Base-by-base conservation (phyloP, 2,888 invertebrate genomes). In the Disparrhopalites patrizii region DNA sequence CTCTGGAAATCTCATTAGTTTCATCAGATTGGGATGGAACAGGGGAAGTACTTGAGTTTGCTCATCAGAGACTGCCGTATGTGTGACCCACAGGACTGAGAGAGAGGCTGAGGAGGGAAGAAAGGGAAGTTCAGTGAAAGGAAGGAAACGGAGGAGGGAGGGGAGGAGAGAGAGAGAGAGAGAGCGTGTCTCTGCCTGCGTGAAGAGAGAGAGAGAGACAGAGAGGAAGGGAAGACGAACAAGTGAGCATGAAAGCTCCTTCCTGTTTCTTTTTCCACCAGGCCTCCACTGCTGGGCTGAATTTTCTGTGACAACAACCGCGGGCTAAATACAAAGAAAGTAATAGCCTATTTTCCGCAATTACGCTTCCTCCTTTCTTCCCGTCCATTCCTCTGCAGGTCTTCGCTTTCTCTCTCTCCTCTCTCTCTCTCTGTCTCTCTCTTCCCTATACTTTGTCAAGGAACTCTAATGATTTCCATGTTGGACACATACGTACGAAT, bases 1-100 rank as follows among this genome's bases (percentile, higher is more conserved):
- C 18, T 60, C 23, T 13, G 38, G 54, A 72, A 73, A 73, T 72
- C 73, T 73, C 72, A 73, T 73, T 73, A 72, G 72, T 73, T 73
- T 72, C 72, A 71, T 70, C 68, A 72, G 69, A 72, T 57, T 62
- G 54, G 56, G 51, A 28, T 62, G 50, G 40, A 52, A 10, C 10
- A 40, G n/a, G 40, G n/a, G 20, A 2, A 55, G 23, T 4, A 55
- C 54, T 30, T 10, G 25, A 18, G 31, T 13, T 18, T 10, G 50
- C 2, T 20, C 25, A 25, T 20, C 51, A 51, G 15, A 28, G 18
- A n/a, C 10, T 47, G 52, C n/a, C 20, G 30, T 18, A 15, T 18
- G 30, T 52, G 52, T 28, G n/a, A 27, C 13, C 47, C 15, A 43
- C 25, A 2, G 25, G 3, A 51, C 27, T n/a, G 20, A 43, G 20